phyloP scores from a whole-genome alignment of 92 coral and sea anemone genomes.

The Epizoanthus rinbou region DNA sequence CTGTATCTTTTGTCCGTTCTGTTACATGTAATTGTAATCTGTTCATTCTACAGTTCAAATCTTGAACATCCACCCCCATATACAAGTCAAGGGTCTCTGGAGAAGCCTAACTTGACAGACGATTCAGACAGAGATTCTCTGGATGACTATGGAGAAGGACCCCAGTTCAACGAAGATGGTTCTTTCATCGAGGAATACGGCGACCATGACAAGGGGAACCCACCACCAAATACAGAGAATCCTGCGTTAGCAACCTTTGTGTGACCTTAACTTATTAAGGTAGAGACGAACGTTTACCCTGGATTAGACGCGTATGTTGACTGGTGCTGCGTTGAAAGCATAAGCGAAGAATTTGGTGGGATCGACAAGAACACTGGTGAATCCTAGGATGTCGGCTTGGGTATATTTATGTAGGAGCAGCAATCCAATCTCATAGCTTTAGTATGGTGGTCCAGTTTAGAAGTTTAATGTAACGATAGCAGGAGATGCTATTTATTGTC shows the following conservation, averaged over 20 bases:
- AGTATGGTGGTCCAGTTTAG: no score
- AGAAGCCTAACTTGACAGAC: conserved; percentile 43
- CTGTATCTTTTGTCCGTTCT: no score
- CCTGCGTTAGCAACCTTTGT: conserved; percentile 77
- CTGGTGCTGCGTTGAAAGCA: no score
- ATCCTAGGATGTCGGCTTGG: no score
- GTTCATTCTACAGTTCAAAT: background rate
- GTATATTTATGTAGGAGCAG: no score
- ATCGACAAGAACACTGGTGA: no score
- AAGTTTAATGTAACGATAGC: no score
- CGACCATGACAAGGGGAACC: conserved; percentile 60
- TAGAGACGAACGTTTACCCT: no score
- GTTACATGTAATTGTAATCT: background rate
- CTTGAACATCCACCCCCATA: conserved; percentile 73
- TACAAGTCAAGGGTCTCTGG: conserved; percentile 60
- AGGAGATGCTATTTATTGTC: no score
- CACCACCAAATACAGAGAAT: conserved; percentile 59
- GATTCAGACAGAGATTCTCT: conserved; percentile 77
- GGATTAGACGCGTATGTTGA: no score
- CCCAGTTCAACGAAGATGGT: conserved; percentile 75
- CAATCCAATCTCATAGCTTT: no score
- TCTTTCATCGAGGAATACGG: conserved; percentile 74
- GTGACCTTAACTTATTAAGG: conserved; percentile 23
- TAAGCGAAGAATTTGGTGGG: no score
- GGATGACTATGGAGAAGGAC: conserved; percentile 81